Percentiles rank a stretch among this genome's conserved stretches.
phyloP scores from a whole-genome alignment of 2,797 vertebrate genomes.

The Sebastes goodei region DNA sequence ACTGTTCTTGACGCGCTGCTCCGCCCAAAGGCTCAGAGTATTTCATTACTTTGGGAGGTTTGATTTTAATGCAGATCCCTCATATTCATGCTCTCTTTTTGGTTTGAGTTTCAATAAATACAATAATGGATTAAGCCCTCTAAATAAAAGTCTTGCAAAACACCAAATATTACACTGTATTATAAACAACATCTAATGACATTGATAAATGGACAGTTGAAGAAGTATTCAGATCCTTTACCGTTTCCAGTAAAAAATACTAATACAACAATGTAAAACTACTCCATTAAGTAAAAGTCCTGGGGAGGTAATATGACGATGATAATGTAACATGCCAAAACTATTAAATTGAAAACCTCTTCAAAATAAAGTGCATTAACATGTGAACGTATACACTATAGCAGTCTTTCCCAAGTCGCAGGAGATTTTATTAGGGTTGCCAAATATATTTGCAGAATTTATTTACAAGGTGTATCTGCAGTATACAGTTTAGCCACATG shows the following conservation, averaged over 20 bases:
- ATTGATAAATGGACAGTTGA: not conserved
- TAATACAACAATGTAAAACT: not conserved
- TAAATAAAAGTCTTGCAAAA: not conserved
- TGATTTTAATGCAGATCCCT: not conserved
- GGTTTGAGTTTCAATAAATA: not conserved
- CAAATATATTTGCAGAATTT: no score
- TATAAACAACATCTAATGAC: not conserved
- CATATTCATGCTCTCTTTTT: not conserved
- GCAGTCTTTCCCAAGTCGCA: not conserved
- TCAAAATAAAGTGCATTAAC: not conserved
- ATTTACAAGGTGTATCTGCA: no score
- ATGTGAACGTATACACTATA: rapidly evolving
- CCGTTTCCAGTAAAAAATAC: not conserved
- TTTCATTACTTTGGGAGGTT: conserved; percentile 17
- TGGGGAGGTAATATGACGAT: not conserved
- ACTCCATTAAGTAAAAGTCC: not conserved
- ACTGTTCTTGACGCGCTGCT: conserved; percentile 16
- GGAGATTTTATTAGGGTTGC: no score
- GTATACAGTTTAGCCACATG: no score
- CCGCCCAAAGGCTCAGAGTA: conserved; percentile 33
- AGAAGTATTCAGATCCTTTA: not conserved
- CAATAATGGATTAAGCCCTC: not conserved
- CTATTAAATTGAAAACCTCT: not conserved
- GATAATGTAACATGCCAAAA: not conserved
- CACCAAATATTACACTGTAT: not conserved